Percentiles rank a stretch among this genome's conserved stretches.
These are phyloP conservation scores for Metopia argyrocephala DNA, from an alignment of 2,888 invertebrate species.

Conservation along the genomic window DNA sequence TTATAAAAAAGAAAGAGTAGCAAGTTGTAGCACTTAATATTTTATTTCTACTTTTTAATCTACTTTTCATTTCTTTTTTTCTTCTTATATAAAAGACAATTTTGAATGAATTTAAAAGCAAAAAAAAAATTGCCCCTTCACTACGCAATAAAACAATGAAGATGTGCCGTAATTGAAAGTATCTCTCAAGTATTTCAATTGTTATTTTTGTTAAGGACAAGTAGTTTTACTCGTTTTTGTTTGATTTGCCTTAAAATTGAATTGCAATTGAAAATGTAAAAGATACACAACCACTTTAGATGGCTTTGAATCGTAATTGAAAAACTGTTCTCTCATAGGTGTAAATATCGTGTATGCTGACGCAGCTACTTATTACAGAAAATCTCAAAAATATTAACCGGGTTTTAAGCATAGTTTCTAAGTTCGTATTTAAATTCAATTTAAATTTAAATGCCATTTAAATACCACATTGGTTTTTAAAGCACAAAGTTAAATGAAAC, in stretches of 20 bases:
- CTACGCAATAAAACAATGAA: constrained; percentile 64
- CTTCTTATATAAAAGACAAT: constrained; percentile 30
- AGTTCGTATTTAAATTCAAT: no score
- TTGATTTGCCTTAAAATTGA: constrained; percentile 15
- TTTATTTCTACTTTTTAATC: constrained; percentile 35
- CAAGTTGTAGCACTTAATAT: constrained; percentile 42
- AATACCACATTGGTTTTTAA: no score
- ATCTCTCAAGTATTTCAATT: constrained; percentile 67
- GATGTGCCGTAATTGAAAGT: constrained; percentile 73
- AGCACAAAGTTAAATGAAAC: no score
- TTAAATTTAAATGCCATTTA: no score
- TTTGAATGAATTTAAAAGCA: constrained; percentile 42
- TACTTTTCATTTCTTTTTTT: neutral
- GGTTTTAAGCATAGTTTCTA: no score
- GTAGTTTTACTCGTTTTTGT: constrained; percentile 11
- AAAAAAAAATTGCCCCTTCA: constrained; percentile 28
- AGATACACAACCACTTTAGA: neutral
- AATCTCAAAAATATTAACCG: no score
- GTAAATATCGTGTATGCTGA: neutral
- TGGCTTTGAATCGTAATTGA: constrained; percentile 10
- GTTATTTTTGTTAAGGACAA: constrained; percentile 53
- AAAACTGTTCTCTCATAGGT: neutral
- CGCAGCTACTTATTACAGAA: no score
- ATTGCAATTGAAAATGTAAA: neutral
- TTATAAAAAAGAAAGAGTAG: neutral